Conservation (phyloP, 1,140 invertebrate genomes). For the Drosophila sturtevanti region DNA sequence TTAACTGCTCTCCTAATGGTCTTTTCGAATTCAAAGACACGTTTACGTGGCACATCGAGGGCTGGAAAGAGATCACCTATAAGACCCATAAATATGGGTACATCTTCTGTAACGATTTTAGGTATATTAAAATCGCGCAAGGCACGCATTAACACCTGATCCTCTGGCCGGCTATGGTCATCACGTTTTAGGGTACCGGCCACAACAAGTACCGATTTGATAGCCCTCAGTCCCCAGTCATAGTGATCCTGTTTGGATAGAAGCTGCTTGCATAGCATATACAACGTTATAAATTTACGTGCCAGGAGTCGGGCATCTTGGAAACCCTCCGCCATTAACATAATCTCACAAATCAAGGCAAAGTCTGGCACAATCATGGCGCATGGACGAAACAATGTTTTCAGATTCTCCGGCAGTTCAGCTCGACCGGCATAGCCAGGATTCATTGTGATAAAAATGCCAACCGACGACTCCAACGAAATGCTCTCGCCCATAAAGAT, state of each 20-base stretch:
- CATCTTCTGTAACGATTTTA: slow-evolving; percentile 93
- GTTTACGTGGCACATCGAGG: slow-evolving; percentile 90
- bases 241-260: slow-evolving; percentile 94
- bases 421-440: slow-evolving; percentile 91
- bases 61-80: slow-evolving; percentile 92
- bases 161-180: slow-evolving; percentile 86
- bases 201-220: slow-evolving; percentile 94
- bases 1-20: slow-evolving; percentile 87
- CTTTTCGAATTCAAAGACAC: slow-evolving; percentile 90
- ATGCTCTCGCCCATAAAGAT: slow-evolving; percentile 93
- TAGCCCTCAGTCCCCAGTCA: slow-evolving; percentile 93
- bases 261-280: slow-evolving; percentile 90
- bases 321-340: slow-evolving; percentile 93
- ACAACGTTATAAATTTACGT: slow-evolving; percentile 92
- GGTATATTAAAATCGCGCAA: slow-evolving; percentile 94
- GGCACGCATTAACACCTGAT: slow-evolving; percentile 90
- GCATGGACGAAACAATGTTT: slow-evolving; percentile 87
- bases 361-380: slow-evolving; percentile 95
- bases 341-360: slow-evolving; percentile 93
- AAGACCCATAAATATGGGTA: slow-evolving; percentile 92
- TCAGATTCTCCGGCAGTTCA: slow-evolving; percentile 77
- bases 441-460: slow-evolving; percentile 97
- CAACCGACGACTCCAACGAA: slow-evolving; percentile 90
- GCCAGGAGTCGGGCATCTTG: slow-evolving; percentile 90
- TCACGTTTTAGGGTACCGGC: slow-evolving; percentile 87